These are phyloP conservation scores for Euleptes europaea DNA, from an alignment of 2,113 vertebrate genomes.

Conservation along the genomic window DNA sequence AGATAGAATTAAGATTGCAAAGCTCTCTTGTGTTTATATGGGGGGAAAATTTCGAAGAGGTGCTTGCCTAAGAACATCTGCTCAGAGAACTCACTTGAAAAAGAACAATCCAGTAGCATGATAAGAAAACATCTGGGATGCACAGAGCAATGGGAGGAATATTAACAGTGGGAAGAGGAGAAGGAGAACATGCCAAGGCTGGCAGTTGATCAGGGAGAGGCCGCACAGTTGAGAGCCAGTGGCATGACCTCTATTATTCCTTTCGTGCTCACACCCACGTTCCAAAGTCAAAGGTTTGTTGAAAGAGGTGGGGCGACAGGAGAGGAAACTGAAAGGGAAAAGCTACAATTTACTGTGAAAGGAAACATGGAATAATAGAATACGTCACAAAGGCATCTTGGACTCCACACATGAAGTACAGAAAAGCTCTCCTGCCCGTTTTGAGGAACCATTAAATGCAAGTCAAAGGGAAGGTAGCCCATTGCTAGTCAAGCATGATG, in stretches of 20 bases:
- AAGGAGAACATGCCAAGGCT: constrained; percentile 40
- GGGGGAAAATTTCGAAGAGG: constrained; percentile 34
- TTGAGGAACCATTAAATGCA: accelerated
- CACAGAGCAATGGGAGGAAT: constrained; percentile 48
- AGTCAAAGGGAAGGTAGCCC: not conserved
- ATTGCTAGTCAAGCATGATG: not conserved
- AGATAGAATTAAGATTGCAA: not conserved
- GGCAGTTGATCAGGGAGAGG: constrained; percentile 26
- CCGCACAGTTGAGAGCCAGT: not conserved
- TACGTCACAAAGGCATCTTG: accelerated
- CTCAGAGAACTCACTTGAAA: constrained; percentile 49
- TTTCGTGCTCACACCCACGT: not conserved
- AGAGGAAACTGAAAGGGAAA: not conserved
- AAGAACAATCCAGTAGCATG: constrained; percentile 47
- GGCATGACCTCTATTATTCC: constrained; percentile 14
- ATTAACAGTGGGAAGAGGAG: constrained; percentile 53
- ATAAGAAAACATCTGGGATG: constrained; percentile 63
- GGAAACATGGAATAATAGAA: not conserved
- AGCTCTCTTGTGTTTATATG: not conserved
- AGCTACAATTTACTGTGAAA: not conserved
- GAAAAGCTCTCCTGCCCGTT: not conserved
- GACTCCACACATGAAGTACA: accelerated
- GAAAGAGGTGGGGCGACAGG: not conserved
- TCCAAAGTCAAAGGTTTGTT: not conserved
- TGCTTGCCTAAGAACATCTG: constrained; percentile 46